Conservation (phyloP, 2,113 vertebrate genomes). For the Solea senegalensis region DNA sequence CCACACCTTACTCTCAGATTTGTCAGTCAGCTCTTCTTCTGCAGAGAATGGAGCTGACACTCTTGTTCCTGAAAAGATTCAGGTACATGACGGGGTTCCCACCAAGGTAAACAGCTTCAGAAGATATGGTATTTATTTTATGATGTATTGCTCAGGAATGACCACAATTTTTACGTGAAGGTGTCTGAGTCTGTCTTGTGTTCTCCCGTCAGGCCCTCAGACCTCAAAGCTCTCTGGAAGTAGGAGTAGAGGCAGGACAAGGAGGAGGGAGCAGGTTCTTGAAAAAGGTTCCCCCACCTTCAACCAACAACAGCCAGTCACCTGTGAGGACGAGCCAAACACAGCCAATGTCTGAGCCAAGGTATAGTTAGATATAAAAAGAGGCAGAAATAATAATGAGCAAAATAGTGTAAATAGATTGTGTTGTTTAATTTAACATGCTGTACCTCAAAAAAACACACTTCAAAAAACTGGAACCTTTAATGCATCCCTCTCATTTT, state of each 20-base stretch:
- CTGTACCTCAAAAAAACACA: too few species aligned
- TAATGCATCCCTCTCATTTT: neutral
- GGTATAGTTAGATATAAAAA: conserved; percentile 8
- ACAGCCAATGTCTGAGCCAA: conserved; percentile 20
- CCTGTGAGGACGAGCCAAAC: conserved; percentile 29
- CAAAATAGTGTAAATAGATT: neutral
- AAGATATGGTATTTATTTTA: neutral
- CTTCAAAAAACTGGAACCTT: too few species aligned
- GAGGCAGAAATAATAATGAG: neutral
- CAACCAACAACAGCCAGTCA: conserved; percentile 36
- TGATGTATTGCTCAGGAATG: neutral
- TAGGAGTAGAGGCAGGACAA: neutral
- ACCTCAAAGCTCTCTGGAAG: conserved; percentile 56
- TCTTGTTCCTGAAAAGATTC: neutral
- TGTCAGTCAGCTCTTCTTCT: conserved; percentile 41
- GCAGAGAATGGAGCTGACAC: neutral
- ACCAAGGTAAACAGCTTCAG: conserved; percentile 11
- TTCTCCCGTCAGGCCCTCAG: conserved; percentile 22
- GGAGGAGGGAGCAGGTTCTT: conserved; percentile 80
- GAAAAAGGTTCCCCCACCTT: conserved; percentile 67
- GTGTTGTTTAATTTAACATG: neutral
- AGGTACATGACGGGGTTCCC: neutral
- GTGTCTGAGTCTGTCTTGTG: neutral
- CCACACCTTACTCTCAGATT: conserved; percentile 27
- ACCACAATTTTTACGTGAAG: neutral